These are phyloP conservation scores for Phataginus tricuspis DNA, from an alignment of 2,797 vertebrate genomes.

Conservation along the genomic window DNA sequence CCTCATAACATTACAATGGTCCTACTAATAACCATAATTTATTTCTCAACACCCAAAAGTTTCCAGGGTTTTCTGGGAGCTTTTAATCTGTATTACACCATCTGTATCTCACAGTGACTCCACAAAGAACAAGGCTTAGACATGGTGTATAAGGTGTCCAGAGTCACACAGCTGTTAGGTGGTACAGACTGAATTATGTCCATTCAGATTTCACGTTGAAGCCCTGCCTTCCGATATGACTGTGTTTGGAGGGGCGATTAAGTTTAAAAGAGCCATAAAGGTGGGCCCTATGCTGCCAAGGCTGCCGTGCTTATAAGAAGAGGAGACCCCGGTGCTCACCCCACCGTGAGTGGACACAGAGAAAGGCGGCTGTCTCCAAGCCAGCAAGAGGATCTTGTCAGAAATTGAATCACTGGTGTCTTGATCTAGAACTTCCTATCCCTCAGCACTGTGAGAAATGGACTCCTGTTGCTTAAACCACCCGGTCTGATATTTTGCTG, in stretches of 20 bases:
- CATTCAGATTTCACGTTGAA: not conserved
- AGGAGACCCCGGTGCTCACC: not conserved
- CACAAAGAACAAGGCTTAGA: not conserved
- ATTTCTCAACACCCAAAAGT: not conserved
- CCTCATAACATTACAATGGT: accelerated
- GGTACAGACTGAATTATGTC: not conserved
- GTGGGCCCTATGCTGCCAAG: too few relatives aligned
- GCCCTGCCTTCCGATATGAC: not conserved
- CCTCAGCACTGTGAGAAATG: not conserved
- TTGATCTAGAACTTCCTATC: not conserved
- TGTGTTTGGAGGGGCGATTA: not conserved
- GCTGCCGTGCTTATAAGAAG: not conserved
- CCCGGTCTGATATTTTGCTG: not conserved
- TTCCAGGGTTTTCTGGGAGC: not conserved
- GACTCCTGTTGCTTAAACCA: not conserved
- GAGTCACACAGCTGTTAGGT: not conserved
- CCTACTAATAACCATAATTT: not conserved
- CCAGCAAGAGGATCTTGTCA: not conserved
- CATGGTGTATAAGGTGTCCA: not conserved
- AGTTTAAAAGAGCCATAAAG: not conserved
- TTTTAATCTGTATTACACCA: not conserved
- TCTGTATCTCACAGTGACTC: not conserved
- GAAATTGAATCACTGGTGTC: not conserved
- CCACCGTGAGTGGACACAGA: not conserved
- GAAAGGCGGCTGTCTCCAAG: too few relatives aligned